These are phyloP conservation scores for Plemyria rubiginata DNA, from an alignment of 2,888 invertebrate species.

Conservation along the genomic window DNA sequence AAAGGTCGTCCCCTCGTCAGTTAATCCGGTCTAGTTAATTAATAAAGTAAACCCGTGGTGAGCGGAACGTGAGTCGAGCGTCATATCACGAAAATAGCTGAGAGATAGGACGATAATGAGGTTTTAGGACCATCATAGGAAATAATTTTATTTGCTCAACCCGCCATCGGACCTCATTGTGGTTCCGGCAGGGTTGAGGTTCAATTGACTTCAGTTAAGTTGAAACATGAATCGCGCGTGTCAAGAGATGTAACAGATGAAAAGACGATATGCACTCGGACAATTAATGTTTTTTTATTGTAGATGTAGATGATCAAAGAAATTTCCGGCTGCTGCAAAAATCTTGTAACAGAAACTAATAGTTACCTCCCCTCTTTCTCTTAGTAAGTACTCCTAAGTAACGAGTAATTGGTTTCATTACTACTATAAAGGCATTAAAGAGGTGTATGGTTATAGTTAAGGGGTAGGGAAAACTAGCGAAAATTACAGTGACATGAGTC, in stretches of 20 bases:
- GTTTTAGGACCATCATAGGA: constrained; percentile 27
- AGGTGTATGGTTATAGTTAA: background rate
- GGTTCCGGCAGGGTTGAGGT: constrained; percentile 13
- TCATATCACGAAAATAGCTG: constrained; percentile 27
- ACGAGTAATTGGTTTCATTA: constrained; percentile 28
- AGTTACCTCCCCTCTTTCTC: background rate
- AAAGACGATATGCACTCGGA: background rate
- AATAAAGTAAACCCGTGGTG: constrained; percentile 56
- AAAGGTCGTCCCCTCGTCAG: constrained; percentile 58
- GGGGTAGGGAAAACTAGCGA: constrained; percentile 14
- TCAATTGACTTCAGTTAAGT: no score
- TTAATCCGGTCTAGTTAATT: constrained; percentile 75
- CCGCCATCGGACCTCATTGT: constrained; percentile 18
- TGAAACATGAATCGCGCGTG: no score
- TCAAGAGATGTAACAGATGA: background rate
- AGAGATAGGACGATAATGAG: constrained; percentile 27
- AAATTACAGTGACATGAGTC: constrained; percentile 18
- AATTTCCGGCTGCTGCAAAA: no score
- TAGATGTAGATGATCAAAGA: no score
- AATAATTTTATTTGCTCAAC: constrained; percentile 22
- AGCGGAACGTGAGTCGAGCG: constrained; percentile 37
- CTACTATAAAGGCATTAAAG: background rate
- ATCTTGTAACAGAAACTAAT: background rate
- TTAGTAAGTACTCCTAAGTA: background rate
- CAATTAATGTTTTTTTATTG: no score